phyloP scores from a whole-genome alignment of 2,797 vertebrate genomes.

The Odontamblyopus rebecca region DNA sequence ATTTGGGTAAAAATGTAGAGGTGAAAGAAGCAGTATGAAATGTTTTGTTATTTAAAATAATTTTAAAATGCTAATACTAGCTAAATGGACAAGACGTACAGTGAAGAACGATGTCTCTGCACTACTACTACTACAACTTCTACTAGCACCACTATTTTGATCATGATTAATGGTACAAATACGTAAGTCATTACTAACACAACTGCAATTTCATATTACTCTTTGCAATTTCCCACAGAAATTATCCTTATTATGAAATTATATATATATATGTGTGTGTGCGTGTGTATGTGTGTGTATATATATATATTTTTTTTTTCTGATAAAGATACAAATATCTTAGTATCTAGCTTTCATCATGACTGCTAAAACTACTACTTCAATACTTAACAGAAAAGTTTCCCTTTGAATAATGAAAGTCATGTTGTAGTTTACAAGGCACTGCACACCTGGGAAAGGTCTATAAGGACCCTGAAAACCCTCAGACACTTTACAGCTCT shows the following conservation, averaged over 20 bases:
- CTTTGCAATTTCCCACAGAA: not conserved
- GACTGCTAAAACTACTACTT: conserved; percentile 19
- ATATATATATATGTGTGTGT: too few relatives aligned
- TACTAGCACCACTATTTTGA: too few relatives aligned
- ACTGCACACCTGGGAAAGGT: conserved; percentile 67
- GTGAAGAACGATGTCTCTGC: too few relatives aligned
- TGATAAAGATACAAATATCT: not conserved
- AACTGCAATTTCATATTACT: too few relatives aligned
- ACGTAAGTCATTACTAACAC: too few relatives aligned
- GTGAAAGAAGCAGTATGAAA: not conserved
- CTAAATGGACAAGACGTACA: not conserved
- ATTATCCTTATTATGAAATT: not conserved
- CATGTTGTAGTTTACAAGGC: conserved; percentile 64
- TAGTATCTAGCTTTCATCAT: not conserved
- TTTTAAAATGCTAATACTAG: not conserved
- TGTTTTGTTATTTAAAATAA: not conserved
- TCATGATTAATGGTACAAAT: too few relatives aligned
- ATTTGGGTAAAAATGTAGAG: not conserved
- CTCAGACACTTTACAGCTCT: conserved; percentile 71
- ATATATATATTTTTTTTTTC: not conserved
- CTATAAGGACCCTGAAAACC: conserved; percentile 57
- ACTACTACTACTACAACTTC: too few relatives aligned
- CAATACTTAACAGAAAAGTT: conserved; percentile 41
- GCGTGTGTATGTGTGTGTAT: too few relatives aligned
- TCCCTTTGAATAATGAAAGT: conserved; percentile 46